Evolutionary conservation across 2,797 vertebrate species (phyloP), one percentile per base, ranked within the genome.

Genomic region (Sparidentex hasta): DNA sequence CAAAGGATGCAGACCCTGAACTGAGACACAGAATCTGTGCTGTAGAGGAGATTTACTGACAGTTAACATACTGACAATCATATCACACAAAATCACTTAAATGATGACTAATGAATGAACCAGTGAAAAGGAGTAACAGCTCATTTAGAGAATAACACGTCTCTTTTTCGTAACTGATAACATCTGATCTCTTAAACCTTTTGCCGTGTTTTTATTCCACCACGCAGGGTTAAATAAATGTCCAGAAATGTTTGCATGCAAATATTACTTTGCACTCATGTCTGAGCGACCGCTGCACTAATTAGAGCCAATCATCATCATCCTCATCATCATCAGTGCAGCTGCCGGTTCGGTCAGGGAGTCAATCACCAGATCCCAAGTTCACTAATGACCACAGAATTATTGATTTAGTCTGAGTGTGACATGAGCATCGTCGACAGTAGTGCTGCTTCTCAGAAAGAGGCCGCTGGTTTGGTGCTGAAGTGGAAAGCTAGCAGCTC

Each of bases 331-430:
- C 61, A 68, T 58, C 69, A 65, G 51, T 46, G 8, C 51, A 72
- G 70, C 70, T 52, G 65, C 59, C 48, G 21, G 68, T 48, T 41
- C 52, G 57, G 9, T 43, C 50, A 51, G 21, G 21, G 11, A 57
- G 62, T 82, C 74, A 74, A 78, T 84, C 68, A 54, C n/a, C 13
- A 1, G n/a, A 64, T 83, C 59, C 18, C 29, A 76, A 76, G 51
- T 41, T 77, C 51, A 65, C 27, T 38, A 27, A 3, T 33, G 38
- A 57, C 59, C 11, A 11, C 57, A 70, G 54, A 65, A 63, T 43
- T 50, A 86, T 76, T 70, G 75, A 81, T 80, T 76, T 71, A 8
- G 13, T 74, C 62, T 59, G 54, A 52, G 55, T 64, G 56, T 52
- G 64, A 66, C 73, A 65, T 23, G 21, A 72, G 50, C 51, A 3